Conservation (phyloP, 2,113 vertebrate species). For the Holacanthus passer region DNA sequence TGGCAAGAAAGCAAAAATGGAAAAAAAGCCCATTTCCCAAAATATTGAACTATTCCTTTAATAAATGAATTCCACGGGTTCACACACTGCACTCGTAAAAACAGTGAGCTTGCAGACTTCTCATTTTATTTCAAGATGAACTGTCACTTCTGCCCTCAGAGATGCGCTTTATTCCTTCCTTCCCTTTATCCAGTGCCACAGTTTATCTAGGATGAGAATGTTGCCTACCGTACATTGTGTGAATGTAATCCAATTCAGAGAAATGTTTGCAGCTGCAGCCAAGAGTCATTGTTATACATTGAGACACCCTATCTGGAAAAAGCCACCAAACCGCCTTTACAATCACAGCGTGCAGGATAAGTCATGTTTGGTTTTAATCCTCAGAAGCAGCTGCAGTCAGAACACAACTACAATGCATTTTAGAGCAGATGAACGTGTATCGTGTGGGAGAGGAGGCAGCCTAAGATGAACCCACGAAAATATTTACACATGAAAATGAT, state of each 20-base stretch:
- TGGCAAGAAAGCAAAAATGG: not conserved
- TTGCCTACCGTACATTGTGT: slow-evolving; percentile 63
- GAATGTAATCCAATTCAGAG: slow-evolving; percentile 74
- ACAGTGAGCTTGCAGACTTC: slow-evolving; percentile 12
- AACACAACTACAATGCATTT: slow-evolving; percentile 57
- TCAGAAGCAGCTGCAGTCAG: slow-evolving; percentile 57
- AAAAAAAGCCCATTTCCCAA: slow-evolving; percentile 2
- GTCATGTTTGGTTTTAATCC: slow-evolving; percentile 77
- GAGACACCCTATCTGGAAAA: slow-evolving; percentile 66
- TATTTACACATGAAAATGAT: slow-evolving; percentile 63
- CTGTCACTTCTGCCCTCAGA: slow-evolving; percentile 36
- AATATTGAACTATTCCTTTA: not conserved
- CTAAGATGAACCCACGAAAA: slow-evolving; percentile 56
- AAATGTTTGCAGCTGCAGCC: slow-evolving; percentile 69
- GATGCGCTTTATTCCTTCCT: slow-evolving; percentile 29
- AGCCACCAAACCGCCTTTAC: slow-evolving; percentile 60
- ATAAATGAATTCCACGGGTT: not conserved
- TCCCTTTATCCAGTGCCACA: slow-evolving; percentile 47
- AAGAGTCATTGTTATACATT: slow-evolving; percentile 68
- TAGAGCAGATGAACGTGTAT: slow-evolving; percentile 52
- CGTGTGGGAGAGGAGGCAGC: slow-evolving; percentile 46
- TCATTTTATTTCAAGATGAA: slow-evolving; percentile 28
- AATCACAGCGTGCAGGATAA: slow-evolving; percentile 69
- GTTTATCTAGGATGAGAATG: slow-evolving; percentile 68
- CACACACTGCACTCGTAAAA: slow-evolving; percentile 3